Evolutionary conservation across 2,888 invertebrate genomes (phyloP).

Genomic region (Mesorhabditis belari): DNA sequence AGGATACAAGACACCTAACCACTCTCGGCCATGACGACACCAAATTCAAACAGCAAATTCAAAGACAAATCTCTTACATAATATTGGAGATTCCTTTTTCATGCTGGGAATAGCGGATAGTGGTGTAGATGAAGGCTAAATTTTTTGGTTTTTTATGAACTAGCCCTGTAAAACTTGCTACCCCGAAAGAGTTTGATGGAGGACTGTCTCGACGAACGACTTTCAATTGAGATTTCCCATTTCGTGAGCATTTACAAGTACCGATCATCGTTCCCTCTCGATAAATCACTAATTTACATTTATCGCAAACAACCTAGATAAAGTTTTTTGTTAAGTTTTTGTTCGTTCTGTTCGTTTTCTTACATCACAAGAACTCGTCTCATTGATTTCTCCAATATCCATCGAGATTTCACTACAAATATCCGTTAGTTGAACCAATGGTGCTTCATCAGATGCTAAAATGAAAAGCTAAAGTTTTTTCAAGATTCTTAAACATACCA

Average conservation of each 20-base stretch:
- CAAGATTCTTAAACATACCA: background rate
- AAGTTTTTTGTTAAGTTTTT: background rate
- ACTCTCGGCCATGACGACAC: too few relatives aligned
- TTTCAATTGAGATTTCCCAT: background rate
- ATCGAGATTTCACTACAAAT: conserved; percentile 68
- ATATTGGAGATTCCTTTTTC: background rate
- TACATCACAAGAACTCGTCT: background rate
- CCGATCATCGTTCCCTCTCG: conserved; percentile 68
- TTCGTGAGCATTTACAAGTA: conserved; percentile 29
- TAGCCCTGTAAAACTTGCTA: background rate
- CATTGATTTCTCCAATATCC: conserved; percentile 9
- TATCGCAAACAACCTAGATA: conserved; percentile 19
- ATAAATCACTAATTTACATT: conserved; percentile 63
- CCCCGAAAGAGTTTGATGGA: background rate
- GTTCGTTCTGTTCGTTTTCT: background rate
- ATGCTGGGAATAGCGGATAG: background rate
- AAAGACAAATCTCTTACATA: background rate
- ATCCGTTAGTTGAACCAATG: conserved; percentile 48
- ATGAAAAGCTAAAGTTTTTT: background rate
- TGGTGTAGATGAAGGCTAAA: background rate
- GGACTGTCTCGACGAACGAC: background rate
- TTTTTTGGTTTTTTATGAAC: background rate
- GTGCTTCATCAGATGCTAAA: conserved; percentile 36
- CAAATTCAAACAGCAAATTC: too few relatives aligned
- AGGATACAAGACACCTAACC: too few relatives aligned